Evolutionary conservation across 2,888 invertebrate genomes (phyloP).

Genomic region (Atethmia centrago): DNA sequence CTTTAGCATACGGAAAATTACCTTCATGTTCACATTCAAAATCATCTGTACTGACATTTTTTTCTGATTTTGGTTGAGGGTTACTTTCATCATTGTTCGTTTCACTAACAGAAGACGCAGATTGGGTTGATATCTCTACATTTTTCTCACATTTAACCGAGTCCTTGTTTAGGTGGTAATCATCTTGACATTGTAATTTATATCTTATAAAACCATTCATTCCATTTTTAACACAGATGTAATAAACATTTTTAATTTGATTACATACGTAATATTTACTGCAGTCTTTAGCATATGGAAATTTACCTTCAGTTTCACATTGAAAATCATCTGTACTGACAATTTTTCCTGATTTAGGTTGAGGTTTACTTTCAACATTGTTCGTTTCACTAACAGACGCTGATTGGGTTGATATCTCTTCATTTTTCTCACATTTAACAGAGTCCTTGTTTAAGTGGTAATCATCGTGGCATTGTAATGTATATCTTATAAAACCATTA

Average conservation of each 20-base stretch:
- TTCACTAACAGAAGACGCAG: slow-evolving; percentile 54
- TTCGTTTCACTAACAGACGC: slow-evolving; percentile 59
- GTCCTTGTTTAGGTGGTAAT: slow-evolving; percentile 79
- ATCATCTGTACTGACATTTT: slow-evolving; percentile 30
- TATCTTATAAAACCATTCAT: slow-evolving; percentile 75
- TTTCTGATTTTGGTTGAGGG: slow-evolving; percentile 46
- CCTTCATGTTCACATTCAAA: slow-evolving; percentile 70
- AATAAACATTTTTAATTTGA: slow-evolving; percentile 72
- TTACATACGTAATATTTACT: slow-evolving; percentile 86
- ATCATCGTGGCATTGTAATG: slow-evolving; percentile 81
- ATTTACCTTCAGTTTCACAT: slow-evolving; percentile 69
- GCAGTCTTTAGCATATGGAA: slow-evolving; percentile 78
- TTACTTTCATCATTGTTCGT: slow-evolving; percentile 66
- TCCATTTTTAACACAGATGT: slow-evolving; percentile 77
- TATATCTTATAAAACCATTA: slow-evolving; percentile 77
- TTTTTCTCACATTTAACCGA: slow-evolving; percentile 75
- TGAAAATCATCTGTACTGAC: slow-evolving; percentile 52
- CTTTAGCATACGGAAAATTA: slow-evolving; percentile 72
- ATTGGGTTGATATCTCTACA: slow-evolving; percentile 47
- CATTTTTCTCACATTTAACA: slow-evolving; percentile 74
- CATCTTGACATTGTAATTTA: slow-evolving; percentile 82
- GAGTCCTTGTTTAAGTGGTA: slow-evolving; percentile 78
- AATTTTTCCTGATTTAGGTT: slow-evolving; percentile 47
- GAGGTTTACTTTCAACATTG: slow-evolving; percentile 64
- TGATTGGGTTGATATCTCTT: slow-evolving; percentile 47